These are phyloP conservation scores for Bradynema listronoti DNA, from an alignment of 1,140 invertebrate genomes.

Conservation along the genomic window DNA sequence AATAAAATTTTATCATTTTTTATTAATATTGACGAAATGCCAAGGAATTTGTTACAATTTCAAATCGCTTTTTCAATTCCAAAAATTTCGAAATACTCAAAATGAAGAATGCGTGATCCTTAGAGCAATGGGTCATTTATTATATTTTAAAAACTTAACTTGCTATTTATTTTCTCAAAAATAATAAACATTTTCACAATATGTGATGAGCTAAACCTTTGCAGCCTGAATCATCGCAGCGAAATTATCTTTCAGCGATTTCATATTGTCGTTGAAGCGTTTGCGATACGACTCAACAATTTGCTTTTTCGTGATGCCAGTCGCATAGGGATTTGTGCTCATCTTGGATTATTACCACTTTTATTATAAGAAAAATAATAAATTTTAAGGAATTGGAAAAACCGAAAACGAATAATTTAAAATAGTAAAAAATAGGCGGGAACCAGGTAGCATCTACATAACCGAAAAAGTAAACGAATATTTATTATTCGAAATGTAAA, in stretches of 20 bases:
- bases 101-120: not conserved
- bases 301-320: slow-evolving; percentile 34
- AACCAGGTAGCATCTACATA: no score
- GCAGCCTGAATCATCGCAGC: slow-evolving; percentile 19
- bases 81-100: slow-evolving; percentile 19
- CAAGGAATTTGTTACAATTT: not conserved
- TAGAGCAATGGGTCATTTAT: not conserved
- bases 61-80: not conserved
- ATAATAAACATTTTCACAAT: slow-evolving; percentile 2
- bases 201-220: slow-evolving; percentile 25
- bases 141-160: not conserved
- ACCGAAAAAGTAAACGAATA: no score
- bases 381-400: no score
- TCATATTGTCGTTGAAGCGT: slow-evolving; percentile 32
- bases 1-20: no score
- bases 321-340: no score
- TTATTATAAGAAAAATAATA: no score
- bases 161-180: no score
- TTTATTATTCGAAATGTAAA: no score
- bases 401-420: no score
- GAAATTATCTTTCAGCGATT: slow-evolving; percentile 33
- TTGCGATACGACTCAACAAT: slow-evolving; percentile 29
- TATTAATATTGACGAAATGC: no score
- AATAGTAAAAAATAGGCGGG: no score
- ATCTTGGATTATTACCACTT: no score